phyloP scores from a whole-genome alignment of 37 sponge, comb jelly and placozoan species.

The Ianthella basta region DNA sequence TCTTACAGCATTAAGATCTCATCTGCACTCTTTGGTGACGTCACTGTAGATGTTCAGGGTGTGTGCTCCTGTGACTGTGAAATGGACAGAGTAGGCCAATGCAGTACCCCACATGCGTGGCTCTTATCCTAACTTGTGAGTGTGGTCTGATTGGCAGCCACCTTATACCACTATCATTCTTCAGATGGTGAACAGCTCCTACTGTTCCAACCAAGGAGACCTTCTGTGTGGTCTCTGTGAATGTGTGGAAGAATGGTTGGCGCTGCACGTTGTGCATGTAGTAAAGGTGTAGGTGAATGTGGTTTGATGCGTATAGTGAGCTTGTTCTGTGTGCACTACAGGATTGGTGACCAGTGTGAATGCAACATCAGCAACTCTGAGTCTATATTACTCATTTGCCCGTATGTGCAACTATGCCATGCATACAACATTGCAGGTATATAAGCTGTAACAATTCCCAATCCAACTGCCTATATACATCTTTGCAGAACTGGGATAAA shows the following conservation, averaged over 20 bases:
- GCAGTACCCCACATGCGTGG: too few relatives aligned
- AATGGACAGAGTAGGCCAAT: background rate
- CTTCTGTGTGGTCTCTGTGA: slow-evolving; percentile 23
- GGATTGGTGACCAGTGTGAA: slow-evolving; percentile 25
- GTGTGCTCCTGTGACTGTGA: slow-evolving; percentile 21
- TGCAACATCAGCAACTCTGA: background rate
- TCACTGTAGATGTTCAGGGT: background rate
- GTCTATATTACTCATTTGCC: too few relatives aligned
- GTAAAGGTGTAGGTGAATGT: too few relatives aligned
- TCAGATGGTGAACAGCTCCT: slow-evolving; percentile 6
- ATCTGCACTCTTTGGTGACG: background rate
- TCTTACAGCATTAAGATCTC: background rate
- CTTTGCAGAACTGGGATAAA: background rate
- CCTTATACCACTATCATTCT: background rate
- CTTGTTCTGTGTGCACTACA: background rate
- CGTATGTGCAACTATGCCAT: background rate
- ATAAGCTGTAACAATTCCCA: too few relatives aligned
- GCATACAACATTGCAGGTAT: too few relatives aligned
- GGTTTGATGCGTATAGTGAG: too few relatives aligned
- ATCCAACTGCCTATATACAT: background rate
- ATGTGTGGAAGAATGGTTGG: slow-evolving; percentile 14
- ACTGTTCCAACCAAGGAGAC: slow-evolving; percentile 28
- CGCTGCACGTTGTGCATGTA: too few relatives aligned
- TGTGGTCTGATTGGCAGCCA: too few relatives aligned
- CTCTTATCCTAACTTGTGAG: too few relatives aligned